Evolutionary conservation across 2,797 vertebrate genomes (phyloP).

Genomic region (Botia kubotai): DNA sequence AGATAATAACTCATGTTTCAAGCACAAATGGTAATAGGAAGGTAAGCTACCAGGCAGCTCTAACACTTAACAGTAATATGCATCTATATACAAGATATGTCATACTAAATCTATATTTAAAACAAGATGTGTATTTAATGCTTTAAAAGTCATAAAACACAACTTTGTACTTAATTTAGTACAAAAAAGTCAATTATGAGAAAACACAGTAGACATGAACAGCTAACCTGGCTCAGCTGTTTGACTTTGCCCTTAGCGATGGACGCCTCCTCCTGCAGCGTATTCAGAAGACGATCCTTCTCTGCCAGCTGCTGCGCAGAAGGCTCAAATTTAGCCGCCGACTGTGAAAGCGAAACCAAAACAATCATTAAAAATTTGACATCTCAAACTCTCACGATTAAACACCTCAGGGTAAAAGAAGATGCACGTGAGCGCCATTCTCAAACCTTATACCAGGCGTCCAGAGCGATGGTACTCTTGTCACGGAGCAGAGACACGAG

Average conservation of each 20-base stretch:
- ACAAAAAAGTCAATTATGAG: background rate
- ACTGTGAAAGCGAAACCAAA: conserved; percentile 60
- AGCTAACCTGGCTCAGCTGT: conserved; percentile 90
- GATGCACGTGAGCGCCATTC: conserved; percentile 15
- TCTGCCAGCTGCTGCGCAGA: conserved; percentile 87
- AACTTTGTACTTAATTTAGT: background rate
- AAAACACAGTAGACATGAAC: background rate
- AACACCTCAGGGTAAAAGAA: too few species aligned
- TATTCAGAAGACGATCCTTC: conserved; percentile 86
- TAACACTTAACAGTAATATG: too few species aligned
- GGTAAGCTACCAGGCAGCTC: too few species aligned
- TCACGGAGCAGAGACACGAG: conserved; percentile 87
- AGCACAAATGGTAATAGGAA: too few species aligned
- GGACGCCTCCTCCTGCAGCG: conserved; percentile 87
- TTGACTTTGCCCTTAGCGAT: conserved; percentile 94
- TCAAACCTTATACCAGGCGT: conserved; percentile 90
- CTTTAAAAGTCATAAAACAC: too few species aligned
- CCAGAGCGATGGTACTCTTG: conserved; percentile 86
- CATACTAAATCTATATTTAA: too few species aligned
- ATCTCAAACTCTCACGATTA: background rate
- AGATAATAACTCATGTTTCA: too few species aligned
- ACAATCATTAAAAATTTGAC: conserved; percentile 17
- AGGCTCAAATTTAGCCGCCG: conserved; percentile 84
- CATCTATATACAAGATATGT: too few species aligned
- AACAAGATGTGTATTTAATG: too few species aligned